Conservation (phyloP, 2,888 invertebrate species). For the Cinara cedri region DNA sequence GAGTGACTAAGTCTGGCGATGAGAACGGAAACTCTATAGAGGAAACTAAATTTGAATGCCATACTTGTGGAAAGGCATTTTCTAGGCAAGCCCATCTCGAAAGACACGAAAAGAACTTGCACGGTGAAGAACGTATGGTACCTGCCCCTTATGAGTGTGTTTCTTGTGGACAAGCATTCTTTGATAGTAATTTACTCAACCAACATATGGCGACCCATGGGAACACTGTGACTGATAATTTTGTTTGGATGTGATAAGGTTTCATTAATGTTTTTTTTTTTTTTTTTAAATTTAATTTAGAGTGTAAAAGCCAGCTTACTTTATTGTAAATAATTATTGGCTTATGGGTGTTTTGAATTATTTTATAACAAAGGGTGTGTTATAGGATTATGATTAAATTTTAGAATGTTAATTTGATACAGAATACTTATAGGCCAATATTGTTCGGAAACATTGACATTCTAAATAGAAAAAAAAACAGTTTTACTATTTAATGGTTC, state of each 20-base stretch:
- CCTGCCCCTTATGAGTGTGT: slow-evolving; percentile 60
- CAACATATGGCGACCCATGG: slow-evolving; percentile 61
- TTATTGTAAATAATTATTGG: slow-evolving; percentile 2
- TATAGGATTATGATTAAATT: not conserved
- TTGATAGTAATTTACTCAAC: slow-evolving; percentile 60
- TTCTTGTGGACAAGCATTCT: slow-evolving; percentile 60
- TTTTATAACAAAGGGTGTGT: not conserved
- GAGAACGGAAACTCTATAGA: slow-evolving; percentile 58
- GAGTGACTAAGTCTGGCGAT: slow-evolving; percentile 52
- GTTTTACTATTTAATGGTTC: not conserved
- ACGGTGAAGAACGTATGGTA: slow-evolving; percentile 41
- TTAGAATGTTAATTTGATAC: not conserved
- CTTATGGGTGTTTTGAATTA: not conserved
- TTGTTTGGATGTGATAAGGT: slow-evolving; percentile 60
- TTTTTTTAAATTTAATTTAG: slow-evolving; percentile 63
- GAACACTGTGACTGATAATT: slow-evolving; percentile 60
- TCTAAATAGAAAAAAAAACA: not conserved
- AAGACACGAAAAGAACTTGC: slow-evolving; percentile 60
- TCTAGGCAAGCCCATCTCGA: slow-evolving; percentile 60
- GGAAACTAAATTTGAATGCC: slow-evolving; percentile 58
- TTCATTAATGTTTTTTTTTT: slow-evolving; percentile 12
- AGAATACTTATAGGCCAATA: slow-evolving; percentile 3
- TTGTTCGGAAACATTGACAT: not conserved
- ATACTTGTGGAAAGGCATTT: slow-evolving; percentile 60
- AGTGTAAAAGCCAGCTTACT: not conserved